Evolutionary conservation across 1,140 invertebrate genomes (phyloP), one percentile per base, ranked within the genome.

Genomic region (Drosophila ironensis): DNA sequence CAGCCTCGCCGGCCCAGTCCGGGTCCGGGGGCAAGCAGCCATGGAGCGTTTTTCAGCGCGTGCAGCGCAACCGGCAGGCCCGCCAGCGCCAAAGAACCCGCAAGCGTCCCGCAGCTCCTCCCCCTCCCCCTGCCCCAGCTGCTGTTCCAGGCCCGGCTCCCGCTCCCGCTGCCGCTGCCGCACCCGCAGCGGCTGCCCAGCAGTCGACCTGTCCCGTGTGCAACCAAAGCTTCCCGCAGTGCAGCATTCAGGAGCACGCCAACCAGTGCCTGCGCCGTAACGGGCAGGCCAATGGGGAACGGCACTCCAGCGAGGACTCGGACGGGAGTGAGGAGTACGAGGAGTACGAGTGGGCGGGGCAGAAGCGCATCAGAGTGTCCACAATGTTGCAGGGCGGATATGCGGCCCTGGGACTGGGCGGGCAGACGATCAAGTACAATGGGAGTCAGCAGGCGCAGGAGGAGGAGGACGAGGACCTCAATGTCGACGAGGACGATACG

Each of bases 291-390:
- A 86, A 78, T n/a, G 73, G 80, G 0, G 70, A 86, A 28, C 51
- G 47, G 4, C 54, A 60, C n/a, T 84, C 80, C 3, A 84, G 80
- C 27, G 80, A 86, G 12, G 93, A 94, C 50, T 94, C 94, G 40
- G 93, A 94, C 52, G 93, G 93, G 60, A 93, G 93, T 38, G 93
- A 95, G 27, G 93, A 93, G 27, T 95, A 93, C 80, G 95, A 96
- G 74, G 95, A 96, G 71, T 96, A 96, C 78, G 94, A 95, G 75
- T 96, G 95, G 95, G 94, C 94, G 6, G 94, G 95, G 1, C 94
- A 96, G 78, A 93, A 93, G 56, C 91, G 95, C 77, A 93, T 96
- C 27, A 91, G 94, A 25, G 94, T 93, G 1, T 93, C 94, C 0
- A 92, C 93, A 5, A 90, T 96, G 72, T 90, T 96, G 16, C 92